Evolutionary conservation across 2,797 vertebrate species (phyloP).

Genomic region (Gallinago stenura): DNA sequence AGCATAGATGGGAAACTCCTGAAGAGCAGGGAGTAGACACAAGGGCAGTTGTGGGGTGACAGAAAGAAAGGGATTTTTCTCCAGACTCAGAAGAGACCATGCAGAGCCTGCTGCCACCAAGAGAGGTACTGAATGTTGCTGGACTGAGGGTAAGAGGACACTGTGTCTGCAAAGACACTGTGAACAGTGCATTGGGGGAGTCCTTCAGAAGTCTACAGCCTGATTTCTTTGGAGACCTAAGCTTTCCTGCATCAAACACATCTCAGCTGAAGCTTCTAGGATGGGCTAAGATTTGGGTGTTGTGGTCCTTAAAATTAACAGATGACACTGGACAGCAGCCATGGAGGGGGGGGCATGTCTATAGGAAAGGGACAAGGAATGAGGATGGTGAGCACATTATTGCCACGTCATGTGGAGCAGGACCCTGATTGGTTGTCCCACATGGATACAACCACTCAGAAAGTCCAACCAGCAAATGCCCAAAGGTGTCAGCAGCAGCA

Average conservation of each 20-base stretch:
- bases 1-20: background rate
- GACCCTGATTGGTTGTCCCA: background rate
- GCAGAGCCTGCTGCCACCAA: background rate
- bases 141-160: background rate
- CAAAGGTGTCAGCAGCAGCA: background rate
- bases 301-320: background rate
- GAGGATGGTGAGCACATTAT: background rate
- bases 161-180: background rate
- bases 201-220: background rate
- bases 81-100: background rate
- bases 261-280: background rate
- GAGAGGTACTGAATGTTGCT: background rate
- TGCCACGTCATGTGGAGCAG: background rate
- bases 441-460: background rate
- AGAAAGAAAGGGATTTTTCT: background rate
- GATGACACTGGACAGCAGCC: background rate
- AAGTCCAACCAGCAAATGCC: background rate
- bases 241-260: background rate
- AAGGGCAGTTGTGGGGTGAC: background rate
- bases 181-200: rapidly evolving
- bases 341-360: background rate
- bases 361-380: background rate
- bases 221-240: background rate
- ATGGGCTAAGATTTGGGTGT: background rate
- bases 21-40: background rate